These are phyloP conservation scores for Scolopax bukidnonensis DNA, from an alignment of 2,797 vertebrate genomes.

Conservation along the genomic window DNA sequence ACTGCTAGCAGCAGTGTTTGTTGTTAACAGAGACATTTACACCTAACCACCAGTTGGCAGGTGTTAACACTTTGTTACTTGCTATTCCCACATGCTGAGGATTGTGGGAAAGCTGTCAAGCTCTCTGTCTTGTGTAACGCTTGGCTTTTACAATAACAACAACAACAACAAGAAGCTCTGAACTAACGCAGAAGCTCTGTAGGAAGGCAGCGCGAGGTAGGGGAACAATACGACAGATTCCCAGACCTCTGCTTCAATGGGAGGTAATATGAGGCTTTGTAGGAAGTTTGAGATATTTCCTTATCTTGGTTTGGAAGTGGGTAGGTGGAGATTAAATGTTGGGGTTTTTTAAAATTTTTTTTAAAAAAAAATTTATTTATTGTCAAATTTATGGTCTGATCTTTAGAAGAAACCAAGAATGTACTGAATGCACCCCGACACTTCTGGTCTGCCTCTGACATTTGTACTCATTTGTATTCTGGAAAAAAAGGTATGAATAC, in stretches of 20 bases:
- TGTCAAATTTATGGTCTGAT: not conserved
- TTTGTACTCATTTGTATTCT: not conserved
- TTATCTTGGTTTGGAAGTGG: not conserved
- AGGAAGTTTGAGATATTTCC: not conserved
- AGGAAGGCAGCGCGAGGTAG: slow-evolving; percentile 9
- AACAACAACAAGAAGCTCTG: slow-evolving; percentile 47
- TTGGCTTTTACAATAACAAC: slow-evolving; percentile 75
- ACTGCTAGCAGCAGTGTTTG: slow-evolving; percentile 83
- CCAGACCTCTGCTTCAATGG: not conserved
- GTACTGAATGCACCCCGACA: not conserved
- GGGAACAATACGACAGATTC: slow-evolving; percentile 25
- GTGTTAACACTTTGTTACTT: slow-evolving; percentile 91
- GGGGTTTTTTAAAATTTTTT: not conserved
- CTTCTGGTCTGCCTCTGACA: not conserved
- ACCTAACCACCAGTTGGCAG: slow-evolving; percentile 98
- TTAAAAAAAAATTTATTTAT: not conserved
- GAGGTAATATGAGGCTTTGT: not conserved
- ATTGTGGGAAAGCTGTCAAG: slow-evolving; percentile 98
- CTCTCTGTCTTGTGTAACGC: slow-evolving; percentile 86
- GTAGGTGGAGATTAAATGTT: not conserved
- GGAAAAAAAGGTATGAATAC: not conserved
- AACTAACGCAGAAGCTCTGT: not conserved
- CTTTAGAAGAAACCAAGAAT: not conserved
- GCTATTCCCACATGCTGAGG: slow-evolving; percentile 94
- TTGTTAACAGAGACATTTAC: slow-evolving; percentile 99